Conservation (phyloP, 2,113 vertebrate species). For the Mastomys natalensis region DNA sequence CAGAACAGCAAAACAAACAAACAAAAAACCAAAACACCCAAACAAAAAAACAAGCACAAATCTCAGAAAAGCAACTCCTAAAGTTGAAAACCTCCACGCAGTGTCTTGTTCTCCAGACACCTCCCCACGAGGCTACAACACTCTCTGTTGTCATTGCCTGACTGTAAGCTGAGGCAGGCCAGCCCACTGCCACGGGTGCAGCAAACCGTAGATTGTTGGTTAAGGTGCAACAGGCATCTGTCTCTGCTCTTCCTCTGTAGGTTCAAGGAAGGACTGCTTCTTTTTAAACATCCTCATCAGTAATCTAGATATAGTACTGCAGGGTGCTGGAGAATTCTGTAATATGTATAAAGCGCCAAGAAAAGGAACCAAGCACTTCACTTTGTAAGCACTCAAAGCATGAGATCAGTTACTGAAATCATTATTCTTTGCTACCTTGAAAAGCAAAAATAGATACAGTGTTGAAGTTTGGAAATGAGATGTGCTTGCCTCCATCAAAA, state of each 20-base stretch:
- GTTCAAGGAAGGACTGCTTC: background rate
- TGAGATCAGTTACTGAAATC: background rate
- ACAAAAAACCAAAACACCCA: too few species aligned
- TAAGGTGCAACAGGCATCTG: background rate
- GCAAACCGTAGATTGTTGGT: background rate
- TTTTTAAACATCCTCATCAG: background rate
- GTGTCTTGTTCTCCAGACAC: background rate
- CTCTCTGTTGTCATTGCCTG: background rate
- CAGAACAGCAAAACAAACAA: background rate
- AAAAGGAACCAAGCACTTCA: background rate
- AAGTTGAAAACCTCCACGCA: too few species aligned
- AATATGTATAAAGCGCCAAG: background rate
- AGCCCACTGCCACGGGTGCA: background rate
- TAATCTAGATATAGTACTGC: background rate
- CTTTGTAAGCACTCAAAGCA: background rate
- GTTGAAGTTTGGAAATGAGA: background rate
- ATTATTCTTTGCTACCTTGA: background rate
- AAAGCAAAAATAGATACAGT: background rate
- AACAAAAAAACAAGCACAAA: background rate
- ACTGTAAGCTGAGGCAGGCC: background rate
- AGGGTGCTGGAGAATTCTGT: background rate
- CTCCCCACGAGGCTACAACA: background rate
- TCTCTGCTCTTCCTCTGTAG: conserved; percentile 14
- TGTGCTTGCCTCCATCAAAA: background rate
- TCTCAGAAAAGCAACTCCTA: background rate